Percentiles rank a stretch among this genome's conserved stretches.
Evolutionary conservation across 2,888 invertebrate genomes (phyloP).

Genomic region (Proisotoma minuta): DNA sequence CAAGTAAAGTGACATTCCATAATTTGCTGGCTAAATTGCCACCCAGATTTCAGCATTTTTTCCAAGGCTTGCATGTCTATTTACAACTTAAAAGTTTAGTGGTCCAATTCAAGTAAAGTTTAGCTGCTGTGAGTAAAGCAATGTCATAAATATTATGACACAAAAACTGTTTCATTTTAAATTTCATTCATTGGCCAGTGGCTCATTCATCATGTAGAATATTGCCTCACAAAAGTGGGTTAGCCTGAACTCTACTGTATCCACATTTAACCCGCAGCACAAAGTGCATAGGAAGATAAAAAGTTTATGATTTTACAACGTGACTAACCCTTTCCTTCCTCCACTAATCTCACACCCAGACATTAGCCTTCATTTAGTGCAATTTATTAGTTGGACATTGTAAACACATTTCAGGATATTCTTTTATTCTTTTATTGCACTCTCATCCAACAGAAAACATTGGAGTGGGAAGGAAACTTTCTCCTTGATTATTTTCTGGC

Average conservation of each 20-base stretch:
- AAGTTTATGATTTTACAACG: slow-evolving; percentile 5
- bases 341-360: not conserved
- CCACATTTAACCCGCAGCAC: not conserved
- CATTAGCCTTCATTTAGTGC: not conserved
- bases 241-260: not conserved
- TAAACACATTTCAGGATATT: not conserved
- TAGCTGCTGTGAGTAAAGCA: too few relatives aligned
- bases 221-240: not conserved
- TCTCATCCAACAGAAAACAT: not conserved
- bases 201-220: not conserved
- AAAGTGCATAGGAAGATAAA: not conserved
- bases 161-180: not conserved
- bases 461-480: not conserved
- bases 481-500: too few relatives aligned
- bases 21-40: too few relatives aligned
- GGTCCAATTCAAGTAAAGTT: too few relatives aligned
- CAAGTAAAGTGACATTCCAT: too few relatives aligned
- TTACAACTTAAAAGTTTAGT: too few relatives aligned
- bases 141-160: slow-evolving; percentile 6
- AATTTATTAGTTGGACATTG: not conserved
- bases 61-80: too few relatives aligned
- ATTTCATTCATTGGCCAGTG: not conserved
- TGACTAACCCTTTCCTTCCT: slow-evolving; percentile 5
- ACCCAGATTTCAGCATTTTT: too few relatives aligned
- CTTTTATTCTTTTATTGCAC: not conserved